These are phyloP conservation scores for Cliona cf. orientalis DNA, from an alignment of 37 sponge, comb jelly and placozoan species.

Conservation along the genomic window DNA sequence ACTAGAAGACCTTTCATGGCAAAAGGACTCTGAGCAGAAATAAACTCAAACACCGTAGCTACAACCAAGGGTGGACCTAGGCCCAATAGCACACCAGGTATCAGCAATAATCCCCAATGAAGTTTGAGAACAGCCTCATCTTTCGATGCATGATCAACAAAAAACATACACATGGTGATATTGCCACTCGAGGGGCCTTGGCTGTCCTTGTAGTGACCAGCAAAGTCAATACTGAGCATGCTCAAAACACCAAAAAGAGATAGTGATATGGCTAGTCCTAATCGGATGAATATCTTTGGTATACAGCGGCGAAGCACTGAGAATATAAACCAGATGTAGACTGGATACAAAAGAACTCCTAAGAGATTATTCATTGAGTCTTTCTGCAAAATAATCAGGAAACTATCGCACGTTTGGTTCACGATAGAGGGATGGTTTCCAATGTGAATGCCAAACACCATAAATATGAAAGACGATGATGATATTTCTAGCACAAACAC, in stretches of 20 bases:
- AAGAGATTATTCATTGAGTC: background rate
- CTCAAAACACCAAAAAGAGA: background rate
- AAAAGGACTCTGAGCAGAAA: slow-evolving; percentile 3
- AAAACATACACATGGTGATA: background rate
- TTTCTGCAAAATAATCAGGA: background rate
- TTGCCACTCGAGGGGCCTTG: background rate
- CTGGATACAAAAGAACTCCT: background rate
- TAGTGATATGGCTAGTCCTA: background rate
- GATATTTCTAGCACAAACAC: background rate
- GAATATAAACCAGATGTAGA: slow-evolving; percentile 1
- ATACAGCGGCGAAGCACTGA: background rate
- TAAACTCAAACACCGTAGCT: background rate
- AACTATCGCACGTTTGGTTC: background rate
- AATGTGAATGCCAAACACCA: background rate
- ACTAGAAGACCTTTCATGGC: background rate
- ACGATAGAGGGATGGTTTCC: background rate
- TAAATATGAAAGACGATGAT: background rate
- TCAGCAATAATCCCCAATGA: background rate
- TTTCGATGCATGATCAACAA: too few relatives aligned
- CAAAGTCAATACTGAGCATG: background rate
- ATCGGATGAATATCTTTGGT: background rate
- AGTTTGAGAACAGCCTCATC: background rate
- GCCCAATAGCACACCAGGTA: background rate
- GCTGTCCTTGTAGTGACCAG: background rate
- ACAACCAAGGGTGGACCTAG: background rate